These are phyloP conservation scores for Geotrupes spiniger DNA, from an alignment of 2,888 invertebrate genomes.

Conservation along the genomic window DNA sequence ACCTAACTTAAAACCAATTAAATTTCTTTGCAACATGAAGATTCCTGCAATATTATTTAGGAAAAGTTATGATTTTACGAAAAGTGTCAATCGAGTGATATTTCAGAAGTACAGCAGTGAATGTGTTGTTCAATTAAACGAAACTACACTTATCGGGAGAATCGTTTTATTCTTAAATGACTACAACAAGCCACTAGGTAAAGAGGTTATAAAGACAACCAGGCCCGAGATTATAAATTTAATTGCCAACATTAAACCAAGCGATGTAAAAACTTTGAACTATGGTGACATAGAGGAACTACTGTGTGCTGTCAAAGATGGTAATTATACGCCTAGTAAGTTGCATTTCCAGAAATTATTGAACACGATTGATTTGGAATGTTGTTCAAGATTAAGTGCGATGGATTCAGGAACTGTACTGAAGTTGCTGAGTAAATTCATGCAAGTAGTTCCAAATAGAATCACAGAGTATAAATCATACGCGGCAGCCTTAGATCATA, in stretches of 20 bases:
- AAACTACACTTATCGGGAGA: slow-evolving; percentile 25
- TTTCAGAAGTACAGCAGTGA: background rate
- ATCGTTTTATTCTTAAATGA: slow-evolving; percentile 23
- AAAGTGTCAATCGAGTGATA: no score
- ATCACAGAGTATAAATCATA: slow-evolving; percentile 41
- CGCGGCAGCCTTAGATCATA: slow-evolving; percentile 34
- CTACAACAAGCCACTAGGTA: slow-evolving; percentile 6
- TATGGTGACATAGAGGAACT: slow-evolving; percentile 22
- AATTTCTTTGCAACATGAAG: no score
- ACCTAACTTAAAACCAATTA: no score
- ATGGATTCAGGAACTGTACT: slow-evolving; percentile 35
- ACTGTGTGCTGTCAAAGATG: slow-evolving; percentile 17
- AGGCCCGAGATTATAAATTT: slow-evolving; percentile 7
- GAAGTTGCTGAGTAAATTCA: slow-evolving; percentile 38
- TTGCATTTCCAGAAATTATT: slow-evolving; percentile 31
- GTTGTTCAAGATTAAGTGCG: slow-evolving; percentile 33
- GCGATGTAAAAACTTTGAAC: slow-evolving; percentile 18
- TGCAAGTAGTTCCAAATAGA: slow-evolving; percentile 38
- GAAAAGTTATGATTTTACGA: no score
- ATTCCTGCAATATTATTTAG: no score
- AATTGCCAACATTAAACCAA: slow-evolving; percentile 16
- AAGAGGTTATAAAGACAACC: background rate
- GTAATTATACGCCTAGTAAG: slow-evolving; percentile 16
- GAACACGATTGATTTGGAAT: slow-evolving; percentile 41
- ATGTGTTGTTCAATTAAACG: slow-evolving; percentile 14